A percentile compares a stretch with the other conserved stretches of the same genome.
These are phyloP conservation scores for Scolopax bukidnonensis DNA, from an alignment of 2,797 vertebrate genomes.

Conservation along the genomic window DNA sequence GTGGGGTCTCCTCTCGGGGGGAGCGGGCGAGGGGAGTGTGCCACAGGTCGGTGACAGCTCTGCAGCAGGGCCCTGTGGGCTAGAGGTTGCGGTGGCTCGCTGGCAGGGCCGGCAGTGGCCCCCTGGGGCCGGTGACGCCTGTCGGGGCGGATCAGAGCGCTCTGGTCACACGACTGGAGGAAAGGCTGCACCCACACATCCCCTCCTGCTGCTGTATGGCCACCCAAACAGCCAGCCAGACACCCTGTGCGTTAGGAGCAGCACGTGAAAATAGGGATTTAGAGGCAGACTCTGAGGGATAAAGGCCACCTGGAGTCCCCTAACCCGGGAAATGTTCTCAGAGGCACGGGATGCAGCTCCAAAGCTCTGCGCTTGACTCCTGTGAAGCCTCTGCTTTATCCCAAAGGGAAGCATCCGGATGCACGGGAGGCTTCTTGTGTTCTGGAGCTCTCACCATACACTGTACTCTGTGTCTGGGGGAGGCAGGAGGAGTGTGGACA, in stretches of 20 bases:
- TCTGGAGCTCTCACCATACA: fast-evolving
- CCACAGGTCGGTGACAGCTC: not conserved
- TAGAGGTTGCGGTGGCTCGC: not conserved
- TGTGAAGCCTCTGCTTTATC: not conserved
- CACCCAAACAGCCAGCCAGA: fast-evolving
- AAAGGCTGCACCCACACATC: not conserved
- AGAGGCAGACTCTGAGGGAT: not conserved
- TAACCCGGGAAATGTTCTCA: fast-evolving
- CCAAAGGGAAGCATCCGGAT: fast-evolving
- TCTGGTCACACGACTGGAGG: fast-evolving
- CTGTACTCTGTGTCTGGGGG: not conserved
- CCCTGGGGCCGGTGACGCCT: fast-evolving
- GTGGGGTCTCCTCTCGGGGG: not conserved
- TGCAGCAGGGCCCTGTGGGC: not conserved
- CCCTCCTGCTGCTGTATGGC: fast-evolving
- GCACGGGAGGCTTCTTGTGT: fast-evolving
- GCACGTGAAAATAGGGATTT: fast-evolving
- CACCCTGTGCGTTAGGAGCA: not conserved
- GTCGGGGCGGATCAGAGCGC: not conserved
- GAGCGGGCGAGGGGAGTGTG: not conserved
- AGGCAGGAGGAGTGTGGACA: not conserved
- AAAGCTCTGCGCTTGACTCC: fast-evolving
- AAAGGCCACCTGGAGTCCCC: not conserved
- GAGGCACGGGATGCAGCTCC: fast-evolving
- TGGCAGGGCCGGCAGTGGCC: not conserved